phyloP scores from a whole-genome alignment of 2,888 invertebrate species.

The Auanema sp. region DNA sequence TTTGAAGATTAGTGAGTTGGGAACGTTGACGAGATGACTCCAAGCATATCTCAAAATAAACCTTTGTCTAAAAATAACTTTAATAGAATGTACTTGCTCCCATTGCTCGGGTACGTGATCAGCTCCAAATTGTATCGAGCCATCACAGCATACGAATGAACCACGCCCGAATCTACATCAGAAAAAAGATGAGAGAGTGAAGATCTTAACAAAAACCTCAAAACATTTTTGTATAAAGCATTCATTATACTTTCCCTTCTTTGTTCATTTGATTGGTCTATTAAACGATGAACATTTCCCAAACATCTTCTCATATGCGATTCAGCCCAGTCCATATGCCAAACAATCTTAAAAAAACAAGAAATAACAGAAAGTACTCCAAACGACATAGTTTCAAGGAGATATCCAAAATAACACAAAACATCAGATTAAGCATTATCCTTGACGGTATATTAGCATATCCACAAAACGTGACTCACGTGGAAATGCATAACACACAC shows the following conservation, averaged over 20 bases:
- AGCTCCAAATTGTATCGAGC: slow-evolving; percentile 60
- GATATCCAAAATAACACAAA: slow-evolving; percentile 4
- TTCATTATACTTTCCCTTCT: slow-evolving; percentile 39
- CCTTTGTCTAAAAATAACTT: neutral
- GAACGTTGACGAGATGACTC: slow-evolving; percentile 43
- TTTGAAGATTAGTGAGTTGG: slow-evolving; percentile 43
- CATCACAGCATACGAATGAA: slow-evolving; percentile 59
- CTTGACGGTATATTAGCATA: neutral
- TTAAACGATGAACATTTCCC: slow-evolving; percentile 46
- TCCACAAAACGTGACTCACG: no score
- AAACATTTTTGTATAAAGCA: slow-evolving; percentile 37
- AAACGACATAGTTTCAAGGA: neutral
- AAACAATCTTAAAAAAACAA: slow-evolving; percentile 44
- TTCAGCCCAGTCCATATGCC: slow-evolving; percentile 62
- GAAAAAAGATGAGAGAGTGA: slow-evolving; percentile 13
- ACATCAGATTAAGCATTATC: neutral
- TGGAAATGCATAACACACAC: no score
- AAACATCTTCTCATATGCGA: slow-evolving; percentile 59
- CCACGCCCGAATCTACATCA: slow-evolving; percentile 58
- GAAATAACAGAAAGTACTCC: neutral
- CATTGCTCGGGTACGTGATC: slow-evolving; percentile 61
- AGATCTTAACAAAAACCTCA: slow-evolving; percentile 30
- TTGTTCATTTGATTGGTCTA: slow-evolving; percentile 38
- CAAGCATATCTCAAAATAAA: slow-evolving; percentile 24
- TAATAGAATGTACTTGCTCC: slow-evolving; percentile 41